These are phyloP conservation scores for Lamellibrachia luymesi DNA, from an alignment of 1,140 invertebrate genomes.

Conservation along the genomic window DNA sequence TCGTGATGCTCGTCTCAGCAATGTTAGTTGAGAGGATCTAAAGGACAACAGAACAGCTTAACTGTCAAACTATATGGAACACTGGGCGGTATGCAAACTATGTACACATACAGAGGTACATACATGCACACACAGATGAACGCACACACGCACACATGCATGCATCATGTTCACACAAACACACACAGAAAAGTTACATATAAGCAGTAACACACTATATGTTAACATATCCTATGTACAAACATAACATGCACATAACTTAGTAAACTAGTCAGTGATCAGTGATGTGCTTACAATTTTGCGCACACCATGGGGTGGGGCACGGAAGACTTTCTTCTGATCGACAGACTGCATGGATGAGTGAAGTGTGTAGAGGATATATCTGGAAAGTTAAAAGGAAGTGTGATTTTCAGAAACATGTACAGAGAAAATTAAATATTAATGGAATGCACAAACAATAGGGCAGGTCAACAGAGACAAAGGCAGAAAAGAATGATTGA, in stretches of 20 bases:
- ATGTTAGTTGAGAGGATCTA: constrained; percentile 94
- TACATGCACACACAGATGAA: not conserved
- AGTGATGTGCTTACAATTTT: constrained; percentile 55
- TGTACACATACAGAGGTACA: not conserved
- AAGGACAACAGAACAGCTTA: not conserved
- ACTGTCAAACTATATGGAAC: not conserved
- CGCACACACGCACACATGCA: not conserved
- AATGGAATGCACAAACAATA: not conserved
- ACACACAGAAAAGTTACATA: not conserved
- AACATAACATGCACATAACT: not conserved
- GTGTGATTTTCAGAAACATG: not conserved
- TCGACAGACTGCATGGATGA: constrained; percentile 80
- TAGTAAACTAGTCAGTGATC: not conserved
- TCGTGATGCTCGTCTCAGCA: constrained; percentile 93
- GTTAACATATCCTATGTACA: too few relatives aligned
- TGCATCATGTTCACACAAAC: not conserved
- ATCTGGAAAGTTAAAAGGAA: constrained; percentile 35
- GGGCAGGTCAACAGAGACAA: not conserved
- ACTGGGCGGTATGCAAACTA: not conserved
- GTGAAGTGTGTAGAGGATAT: constrained; percentile 63
- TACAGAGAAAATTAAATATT: not conserved
- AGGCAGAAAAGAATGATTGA: not conserved
- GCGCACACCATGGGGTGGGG: constrained; percentile 45
- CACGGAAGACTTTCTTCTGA: constrained; percentile 68
- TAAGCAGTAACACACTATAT: too few relatives aligned